phyloP scores from a whole-genome alignment of 2,113 vertebrate species.

The Isichthys henryi region DNA sequence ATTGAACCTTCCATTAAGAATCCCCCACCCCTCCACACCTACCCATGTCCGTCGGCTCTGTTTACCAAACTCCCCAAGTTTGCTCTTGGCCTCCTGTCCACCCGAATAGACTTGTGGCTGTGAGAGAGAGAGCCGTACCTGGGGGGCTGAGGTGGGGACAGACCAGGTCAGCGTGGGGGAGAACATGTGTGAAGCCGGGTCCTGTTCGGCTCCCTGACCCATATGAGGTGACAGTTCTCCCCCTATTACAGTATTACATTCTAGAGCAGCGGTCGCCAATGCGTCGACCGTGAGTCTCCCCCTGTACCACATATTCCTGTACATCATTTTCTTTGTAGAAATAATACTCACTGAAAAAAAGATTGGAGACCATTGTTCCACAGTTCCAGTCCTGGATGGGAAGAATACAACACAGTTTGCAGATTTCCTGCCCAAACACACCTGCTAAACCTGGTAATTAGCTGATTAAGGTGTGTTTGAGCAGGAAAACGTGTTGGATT shows the following conservation, averaged over 20 bases:
- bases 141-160: background rate
- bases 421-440: too few relatives aligned
- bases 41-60: background rate
- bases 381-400: too few relatives aligned
- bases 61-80: background rate
- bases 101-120: background rate
- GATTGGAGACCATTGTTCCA: too few relatives aligned
- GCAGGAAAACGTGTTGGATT: too few relatives aligned
- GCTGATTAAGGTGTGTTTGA: too few relatives aligned
- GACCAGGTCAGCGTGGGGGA: background rate
- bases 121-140: background rate
- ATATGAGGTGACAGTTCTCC: background rate
- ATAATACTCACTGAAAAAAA: background rate
- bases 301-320: too few relatives aligned
- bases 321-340: background rate
- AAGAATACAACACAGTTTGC: too few relatives aligned
- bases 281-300: too few relatives aligned
- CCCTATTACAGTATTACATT: too few relatives aligned
- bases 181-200: background rate
- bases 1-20: background rate
- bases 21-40: background rate
- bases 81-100: background rate
- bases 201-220: background rate
- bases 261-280: too few relatives aligned
- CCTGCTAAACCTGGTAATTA: too few relatives aligned